These are phyloP conservation scores for Listronotus oregonensis DNA, from an alignment of 1,140 invertebrate species.

Conservation along the genomic window DNA sequence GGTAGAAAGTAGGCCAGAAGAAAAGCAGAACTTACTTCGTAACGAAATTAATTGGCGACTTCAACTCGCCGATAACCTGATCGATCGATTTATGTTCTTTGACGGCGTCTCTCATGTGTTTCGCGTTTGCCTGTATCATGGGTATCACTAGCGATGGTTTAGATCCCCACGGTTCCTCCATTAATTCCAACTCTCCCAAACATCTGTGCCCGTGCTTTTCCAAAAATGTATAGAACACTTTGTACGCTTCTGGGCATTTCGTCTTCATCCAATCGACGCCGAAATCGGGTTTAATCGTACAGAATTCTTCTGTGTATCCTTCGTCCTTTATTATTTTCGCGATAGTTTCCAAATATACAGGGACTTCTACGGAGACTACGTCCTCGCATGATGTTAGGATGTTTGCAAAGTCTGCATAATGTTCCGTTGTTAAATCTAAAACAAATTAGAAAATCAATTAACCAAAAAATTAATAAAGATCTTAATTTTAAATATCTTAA, in stretches of 20 bases:
- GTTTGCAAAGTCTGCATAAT: slow-evolving; percentile 65
- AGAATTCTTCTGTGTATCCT: slow-evolving; percentile 60
- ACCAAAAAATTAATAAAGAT: neutral
- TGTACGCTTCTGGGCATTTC: slow-evolving; percentile 60
- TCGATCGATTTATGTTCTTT: slow-evolving; percentile 45
- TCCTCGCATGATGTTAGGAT: slow-evolving; percentile 68
- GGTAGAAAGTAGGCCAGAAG: too few relatives aligned
- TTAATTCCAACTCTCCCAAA: slow-evolving; percentile 75
- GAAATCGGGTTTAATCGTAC: slow-evolving; percentile 57
- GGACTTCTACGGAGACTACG: slow-evolving; percentile 73
- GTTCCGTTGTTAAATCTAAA: slow-evolving; percentile 63
- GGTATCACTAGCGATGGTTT: slow-evolving; percentile 66
- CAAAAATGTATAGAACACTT: slow-evolving; percentile 66
- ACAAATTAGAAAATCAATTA: neutral
- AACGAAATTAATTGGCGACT: slow-evolving; percentile 57
- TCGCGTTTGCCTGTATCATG: slow-evolving; percentile 63
- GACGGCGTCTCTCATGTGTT: slow-evolving; percentile 40
- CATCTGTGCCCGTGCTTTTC: slow-evolving; percentile 75
- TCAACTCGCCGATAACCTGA: slow-evolving; percentile 58
- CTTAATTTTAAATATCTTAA: neutral
- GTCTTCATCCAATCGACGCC: slow-evolving; percentile 65
- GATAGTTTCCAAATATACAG: slow-evolving; percentile 61
- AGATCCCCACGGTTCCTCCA: slow-evolving; percentile 68
- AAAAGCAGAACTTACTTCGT: slow-evolving; percentile 60
- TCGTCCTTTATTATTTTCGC: slow-evolving; percentile 59